phyloP scores from a whole-genome alignment of 1,140 invertebrate genomes.

The Meteorus sp. region DNA sequence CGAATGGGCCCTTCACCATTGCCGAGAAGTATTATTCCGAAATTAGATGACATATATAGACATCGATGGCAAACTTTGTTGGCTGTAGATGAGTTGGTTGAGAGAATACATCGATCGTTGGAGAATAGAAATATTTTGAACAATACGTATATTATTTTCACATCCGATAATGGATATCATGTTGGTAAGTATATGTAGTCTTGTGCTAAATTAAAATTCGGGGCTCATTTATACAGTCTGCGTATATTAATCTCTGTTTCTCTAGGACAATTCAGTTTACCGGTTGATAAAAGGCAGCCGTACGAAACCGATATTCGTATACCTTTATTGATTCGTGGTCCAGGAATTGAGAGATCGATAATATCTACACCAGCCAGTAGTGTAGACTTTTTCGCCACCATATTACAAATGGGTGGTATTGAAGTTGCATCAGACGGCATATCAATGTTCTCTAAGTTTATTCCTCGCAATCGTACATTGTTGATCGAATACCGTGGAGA shows the following conservation, averaged over 20 bases:
- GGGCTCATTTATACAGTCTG: background rate
- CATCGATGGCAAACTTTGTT: conserved; percentile 76
- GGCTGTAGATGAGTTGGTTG: conserved; percentile 84
- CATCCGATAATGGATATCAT: conserved; percentile 90
- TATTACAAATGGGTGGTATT: conserved; percentile 69
- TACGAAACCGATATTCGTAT: conserved; percentile 87
- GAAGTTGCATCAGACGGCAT: conserved; percentile 53
- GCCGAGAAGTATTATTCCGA: conserved; percentile 59
- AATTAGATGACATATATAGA: conserved; percentile 70
- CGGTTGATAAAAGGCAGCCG: conserved; percentile 84
- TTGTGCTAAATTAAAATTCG: background rate
- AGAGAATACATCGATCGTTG: conserved; percentile 64
- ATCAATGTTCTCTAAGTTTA: conserved; percentile 38
- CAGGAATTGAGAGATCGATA: conserved; percentile 61
- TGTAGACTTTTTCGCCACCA: conserved; percentile 82
- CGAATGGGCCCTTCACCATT: conserved; percentile 67
- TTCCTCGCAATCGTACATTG: conserved; percentile 58
- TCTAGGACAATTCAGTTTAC: conserved; percentile 81
- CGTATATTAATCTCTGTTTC: conserved; percentile 22
- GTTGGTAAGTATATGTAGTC: conserved; percentile 62
- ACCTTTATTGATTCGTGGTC: conserved; percentile 79
- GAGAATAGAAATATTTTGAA: conserved; percentile 62
- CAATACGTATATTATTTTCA: conserved; percentile 80
- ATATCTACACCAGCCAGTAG: conserved; percentile 66
- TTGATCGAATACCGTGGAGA: conserved; percentile 82